Percentiles rank a stretch among this genome's conserved stretches.
Evolutionary conservation across 1,140 invertebrate species (phyloP).

Genomic region (Drosophila ambigua): DNA sequence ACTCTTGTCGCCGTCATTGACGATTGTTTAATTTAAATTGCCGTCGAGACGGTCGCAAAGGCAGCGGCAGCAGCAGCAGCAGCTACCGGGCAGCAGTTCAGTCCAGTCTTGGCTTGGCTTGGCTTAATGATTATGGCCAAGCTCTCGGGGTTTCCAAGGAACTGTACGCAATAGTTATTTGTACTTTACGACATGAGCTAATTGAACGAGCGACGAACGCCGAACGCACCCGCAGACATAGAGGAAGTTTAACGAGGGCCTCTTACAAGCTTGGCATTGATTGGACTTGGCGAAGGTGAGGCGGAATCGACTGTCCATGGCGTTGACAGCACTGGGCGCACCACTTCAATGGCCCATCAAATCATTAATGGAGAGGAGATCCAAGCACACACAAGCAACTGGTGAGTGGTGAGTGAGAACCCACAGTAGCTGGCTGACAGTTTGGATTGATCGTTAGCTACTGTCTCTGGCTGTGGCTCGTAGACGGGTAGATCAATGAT

Average conservation of each 20-base stretch:
- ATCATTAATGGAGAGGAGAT: slow-evolving; percentile 36
- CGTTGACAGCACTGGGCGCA: slow-evolving; percentile 3
- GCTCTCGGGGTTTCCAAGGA: slow-evolving; percentile 25
- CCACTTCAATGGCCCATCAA: slow-evolving; percentile 46
- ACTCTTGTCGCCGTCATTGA: slow-evolving; percentile 74
- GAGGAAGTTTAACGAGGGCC: slow-evolving; percentile 65
- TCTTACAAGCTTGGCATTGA: slow-evolving; percentile 53
- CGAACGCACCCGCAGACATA: slow-evolving; percentile 48
- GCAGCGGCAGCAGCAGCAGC: slow-evolving; percentile 7
- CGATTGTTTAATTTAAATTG: slow-evolving; percentile 63
- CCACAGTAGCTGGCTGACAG: slow-evolving; percentile 44
- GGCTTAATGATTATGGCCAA: slow-evolving; percentile 39
- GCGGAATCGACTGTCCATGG: slow-evolving; percentile 13
- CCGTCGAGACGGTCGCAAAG: slow-evolving; percentile 32
- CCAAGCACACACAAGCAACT: slow-evolving; percentile 13
- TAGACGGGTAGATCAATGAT: slow-evolving; percentile 23
- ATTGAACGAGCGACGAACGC: slow-evolving; percentile 48
- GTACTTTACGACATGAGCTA: slow-evolving; percentile 79
- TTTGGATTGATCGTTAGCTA: slow-evolving; percentile 13
- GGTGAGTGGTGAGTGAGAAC: slow-evolving; percentile 37
- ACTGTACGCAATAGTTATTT: slow-evolving; percentile 76
- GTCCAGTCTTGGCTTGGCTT: too few species aligned
- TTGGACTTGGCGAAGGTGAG: slow-evolving; percentile 38
- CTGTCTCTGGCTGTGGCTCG: neutral
- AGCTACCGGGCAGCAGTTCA: too few species aligned